Evolutionary conservation across 1,140 invertebrate genomes (phyloP).

Genomic region (Pachypeltis micranthus): DNA sequence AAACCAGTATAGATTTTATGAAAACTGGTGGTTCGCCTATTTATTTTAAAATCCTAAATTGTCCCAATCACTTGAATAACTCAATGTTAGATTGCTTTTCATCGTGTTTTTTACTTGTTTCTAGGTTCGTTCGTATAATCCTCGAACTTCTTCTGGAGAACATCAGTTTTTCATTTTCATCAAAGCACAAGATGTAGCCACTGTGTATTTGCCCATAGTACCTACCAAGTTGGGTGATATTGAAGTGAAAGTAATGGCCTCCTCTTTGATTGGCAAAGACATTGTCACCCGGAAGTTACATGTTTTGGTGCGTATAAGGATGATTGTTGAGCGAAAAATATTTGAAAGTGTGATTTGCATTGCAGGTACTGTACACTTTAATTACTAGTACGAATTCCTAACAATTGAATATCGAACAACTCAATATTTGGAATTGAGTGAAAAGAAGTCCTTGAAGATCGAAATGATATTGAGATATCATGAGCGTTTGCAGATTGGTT

Average conservation of each 20-base stretch:
- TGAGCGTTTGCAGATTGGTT: no score
- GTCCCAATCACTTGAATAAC: not conserved
- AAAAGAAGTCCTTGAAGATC: no score
- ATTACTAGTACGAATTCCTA: no score
- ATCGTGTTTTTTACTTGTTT: slow-evolving; percentile 14
- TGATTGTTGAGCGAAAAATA: no score
- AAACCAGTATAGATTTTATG: no score
- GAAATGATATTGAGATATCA: no score
- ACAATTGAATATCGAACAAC: no score
- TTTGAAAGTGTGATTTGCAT: no score
- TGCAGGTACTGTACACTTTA: no score
- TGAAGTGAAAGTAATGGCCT: slow-evolving; percentile 66
- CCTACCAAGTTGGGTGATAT: slow-evolving; percentile 67
- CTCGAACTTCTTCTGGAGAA: slow-evolving; percentile 76
- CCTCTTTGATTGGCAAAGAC: slow-evolving; percentile 74
- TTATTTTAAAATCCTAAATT: no score
- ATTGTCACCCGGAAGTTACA: slow-evolving; percentile 54
- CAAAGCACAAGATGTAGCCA: slow-evolving; percentile 57
- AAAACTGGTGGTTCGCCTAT: no score
- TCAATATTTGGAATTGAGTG: no score
- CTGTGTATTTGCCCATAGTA: slow-evolving; percentile 84
- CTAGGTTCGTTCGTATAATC: slow-evolving; percentile 60
- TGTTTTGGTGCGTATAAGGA: slow-evolving; percentile 52
- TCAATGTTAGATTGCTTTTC: not conserved
- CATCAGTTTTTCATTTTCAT: slow-evolving; percentile 91